A percentile compares a stretch with the other conserved stretches of the same genome.
phyloP scores from a whole-genome alignment of 2,113 vertebrate genomes.

The Chrysochloris asiatica region DNA sequence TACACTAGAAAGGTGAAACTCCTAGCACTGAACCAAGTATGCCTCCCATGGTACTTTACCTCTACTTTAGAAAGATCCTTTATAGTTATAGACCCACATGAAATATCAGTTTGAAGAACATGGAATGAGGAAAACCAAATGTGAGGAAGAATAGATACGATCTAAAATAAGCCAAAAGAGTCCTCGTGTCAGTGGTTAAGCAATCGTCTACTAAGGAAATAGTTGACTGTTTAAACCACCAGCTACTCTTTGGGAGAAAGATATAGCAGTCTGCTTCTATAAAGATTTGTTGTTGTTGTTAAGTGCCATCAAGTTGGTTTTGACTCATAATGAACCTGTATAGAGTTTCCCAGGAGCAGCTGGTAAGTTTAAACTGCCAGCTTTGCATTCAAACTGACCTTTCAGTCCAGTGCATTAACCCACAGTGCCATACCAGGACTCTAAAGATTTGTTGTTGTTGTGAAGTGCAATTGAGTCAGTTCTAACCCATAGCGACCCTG shows the following conservation, averaged over 20 bases:
- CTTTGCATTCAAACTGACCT: too few relatives aligned
- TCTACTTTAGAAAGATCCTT: background rate
- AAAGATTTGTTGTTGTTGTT: background rate
- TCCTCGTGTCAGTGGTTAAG: background rate
- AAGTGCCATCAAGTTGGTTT: too few relatives aligned
- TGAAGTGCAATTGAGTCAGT: too few relatives aligned
- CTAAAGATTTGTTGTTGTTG: too few relatives aligned
- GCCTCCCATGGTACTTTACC: background rate
- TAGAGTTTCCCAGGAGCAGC: too few relatives aligned
- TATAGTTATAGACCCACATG: background rate
- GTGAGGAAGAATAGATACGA: background rate
- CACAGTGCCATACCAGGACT: too few relatives aligned
- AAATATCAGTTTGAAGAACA: background rate
- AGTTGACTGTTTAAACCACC: background rate
- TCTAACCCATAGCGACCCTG: too few relatives aligned
- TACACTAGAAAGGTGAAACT: too few relatives aligned
- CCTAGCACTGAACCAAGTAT: background rate
- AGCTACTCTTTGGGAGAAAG: background rate
- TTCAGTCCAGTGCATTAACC: too few relatives aligned
- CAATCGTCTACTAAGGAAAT: background rate
- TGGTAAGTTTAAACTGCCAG: too few relatives aligned
- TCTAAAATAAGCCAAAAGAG: constrained; percentile 27
- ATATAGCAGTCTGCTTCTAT: background rate
- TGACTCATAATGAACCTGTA: too few relatives aligned
- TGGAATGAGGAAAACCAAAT: background rate